Evolutionary conservation across 1,140 invertebrate genomes (phyloP), one percentile per base, ranked within the genome.

Genomic region (Asobara japonica): DNA sequence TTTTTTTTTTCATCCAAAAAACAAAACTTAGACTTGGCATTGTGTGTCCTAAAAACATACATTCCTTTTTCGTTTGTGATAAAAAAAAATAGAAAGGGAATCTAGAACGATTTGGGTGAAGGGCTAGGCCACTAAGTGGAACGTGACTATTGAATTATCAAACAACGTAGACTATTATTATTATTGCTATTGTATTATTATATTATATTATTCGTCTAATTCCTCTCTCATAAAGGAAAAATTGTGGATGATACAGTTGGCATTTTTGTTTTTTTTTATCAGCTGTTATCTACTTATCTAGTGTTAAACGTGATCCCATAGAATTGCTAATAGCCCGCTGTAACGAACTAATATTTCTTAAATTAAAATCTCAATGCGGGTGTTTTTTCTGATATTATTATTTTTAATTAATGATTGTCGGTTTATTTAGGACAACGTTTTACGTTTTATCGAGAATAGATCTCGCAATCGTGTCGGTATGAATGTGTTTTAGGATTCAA

Each of bases 1-100:
- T 56, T 22, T 56, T 41, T 22, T 45, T 36, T 64, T 70, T 70
- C 56, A n/a, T n/a, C n/a, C n/a, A n/a, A n/a, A n/a, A n/a, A n/a
- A 60, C 69, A 60, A 70, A 70, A 36, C 30, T 56, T 64, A 27
- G 11, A 31, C 60, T 68, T 48, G 30, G 31, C 60, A 36, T 64
- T 70, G 30, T 62, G 30, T 45, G 18, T 64, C 11, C 1, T 20
- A 13, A 31, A 27, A 16, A 16, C n/a, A 10, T 48, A 31, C 11
- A 22, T 7, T 51, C 20, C 1, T 18, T 29, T 65, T 64, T 70
- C 36, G 61, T 64, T 45, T 70, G 25, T 30, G 13, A 29, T 11
- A n/a, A 25, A 38, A 56, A 18, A 10, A 22, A 61, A 36, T 36
- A 36, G 31, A 61, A 69, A 61, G 11, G 29, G 29, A 60, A 61